phyloP scores from a whole-genome alignment of 2,113 vertebrate genomes.

The Halichoerus grypus region DNA sequence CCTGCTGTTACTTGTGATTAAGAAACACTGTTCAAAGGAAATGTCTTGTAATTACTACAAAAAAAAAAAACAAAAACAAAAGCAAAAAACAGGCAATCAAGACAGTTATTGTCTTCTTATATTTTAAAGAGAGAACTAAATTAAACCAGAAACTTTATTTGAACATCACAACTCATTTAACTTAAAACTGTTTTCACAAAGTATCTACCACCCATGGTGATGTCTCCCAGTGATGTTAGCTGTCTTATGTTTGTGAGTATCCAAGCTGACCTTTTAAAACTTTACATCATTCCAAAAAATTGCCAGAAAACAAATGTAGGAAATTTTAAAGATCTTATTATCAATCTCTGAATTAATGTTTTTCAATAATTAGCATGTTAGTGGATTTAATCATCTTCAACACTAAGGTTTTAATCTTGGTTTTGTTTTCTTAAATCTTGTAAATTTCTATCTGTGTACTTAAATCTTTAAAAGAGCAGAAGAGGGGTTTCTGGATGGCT shows the following conservation, averaged over 20 bases:
- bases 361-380: not conserved
- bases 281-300: not conserved
- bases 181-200: constrained; percentile 61
- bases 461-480: not conserved
- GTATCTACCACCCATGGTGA: not conserved
- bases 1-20: constrained; percentile 82
- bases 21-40: constrained; percentile 78
- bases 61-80: not conserved
- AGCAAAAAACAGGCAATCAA: constrained; percentile 73
- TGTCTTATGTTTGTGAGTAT: not conserved
- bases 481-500: not conserved
- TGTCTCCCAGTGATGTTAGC: not conserved
- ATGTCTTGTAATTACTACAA: constrained; percentile 80
- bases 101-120: constrained; percentile 72
- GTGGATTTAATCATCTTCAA: not conserved
- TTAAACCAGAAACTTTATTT: constrained; percentile 60
- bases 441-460: not conserved
- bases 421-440: not conserved
- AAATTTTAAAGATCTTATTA: not conserved
- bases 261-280: constrained; percentile 45
- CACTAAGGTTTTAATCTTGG: not conserved
- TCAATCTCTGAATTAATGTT: not conserved
- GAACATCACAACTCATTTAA: constrained; percentile 72
- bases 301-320: not conserved
- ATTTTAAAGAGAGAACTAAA: constrained; percentile 65